Conservation (phyloP, 2,888 invertebrate genomes). For the Trichacis sp. region DNA sequence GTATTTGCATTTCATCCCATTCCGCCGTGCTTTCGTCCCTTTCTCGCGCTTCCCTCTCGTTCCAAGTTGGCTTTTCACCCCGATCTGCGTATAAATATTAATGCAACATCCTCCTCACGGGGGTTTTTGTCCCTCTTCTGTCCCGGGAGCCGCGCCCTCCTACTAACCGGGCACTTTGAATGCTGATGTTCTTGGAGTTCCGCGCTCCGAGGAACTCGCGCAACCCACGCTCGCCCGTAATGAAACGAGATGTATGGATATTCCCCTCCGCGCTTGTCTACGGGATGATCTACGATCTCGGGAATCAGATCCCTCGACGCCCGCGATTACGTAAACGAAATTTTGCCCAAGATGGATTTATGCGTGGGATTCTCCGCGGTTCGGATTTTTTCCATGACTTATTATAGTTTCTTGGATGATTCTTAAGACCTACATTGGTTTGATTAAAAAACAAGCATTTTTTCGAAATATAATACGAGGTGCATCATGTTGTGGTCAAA, state of each 20-base stretch:
- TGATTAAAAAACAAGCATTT: no score
- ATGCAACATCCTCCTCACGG: conserved; percentile 68
- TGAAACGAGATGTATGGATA: conserved; percentile 63
- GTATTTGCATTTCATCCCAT: conserved; percentile 69
- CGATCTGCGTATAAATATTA: conserved; percentile 68
- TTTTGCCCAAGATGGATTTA: background rate
- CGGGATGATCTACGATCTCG: conserved; percentile 42
- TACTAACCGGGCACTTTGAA: conserved; percentile 64
- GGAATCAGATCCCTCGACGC: conserved; percentile 41
- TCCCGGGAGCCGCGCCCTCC: conserved; percentile 47
- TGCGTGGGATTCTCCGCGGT: background rate
- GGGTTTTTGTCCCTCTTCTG: conserved; percentile 66
- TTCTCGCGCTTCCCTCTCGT: conserved; percentile 42
- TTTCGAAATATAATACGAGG: no score
- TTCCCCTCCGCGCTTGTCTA: conserved; percentile 45
- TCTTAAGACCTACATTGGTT: no score
- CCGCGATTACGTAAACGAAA: conserved; percentile 9
- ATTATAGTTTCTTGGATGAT: no score
- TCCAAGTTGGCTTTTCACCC: conserved; percentile 45
- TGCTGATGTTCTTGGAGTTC: conserved; percentile 63
- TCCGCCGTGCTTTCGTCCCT: conserved; percentile 39
- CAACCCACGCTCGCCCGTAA: conserved; percentile 56
- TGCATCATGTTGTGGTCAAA: no score
- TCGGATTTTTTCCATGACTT: conserved; percentile 12
- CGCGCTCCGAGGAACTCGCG: conserved; percentile 45